Percentiles rank a stretch among this genome's conserved stretches.
phyloP scores from a whole-genome alignment of 1,140 invertebrate species.

The Melanaphis sacchari region DNA sequence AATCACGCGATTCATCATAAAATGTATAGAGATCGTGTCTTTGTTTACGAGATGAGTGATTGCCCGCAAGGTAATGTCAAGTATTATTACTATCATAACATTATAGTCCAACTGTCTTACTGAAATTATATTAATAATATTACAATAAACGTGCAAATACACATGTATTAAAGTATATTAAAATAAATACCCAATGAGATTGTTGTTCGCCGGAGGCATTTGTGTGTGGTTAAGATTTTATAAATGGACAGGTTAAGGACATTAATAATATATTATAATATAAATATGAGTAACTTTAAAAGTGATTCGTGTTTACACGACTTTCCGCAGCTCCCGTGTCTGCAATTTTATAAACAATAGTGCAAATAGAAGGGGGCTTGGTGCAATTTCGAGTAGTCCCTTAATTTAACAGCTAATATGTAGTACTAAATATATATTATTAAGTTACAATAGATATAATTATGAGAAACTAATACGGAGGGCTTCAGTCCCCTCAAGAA shows the following conservation, averaged over 20 bases:
- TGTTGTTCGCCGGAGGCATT: background rate
- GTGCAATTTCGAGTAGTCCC: background rate
- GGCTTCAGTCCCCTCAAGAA: too few relatives aligned
- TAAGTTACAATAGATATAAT: too few relatives aligned
- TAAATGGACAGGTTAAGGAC: background rate
- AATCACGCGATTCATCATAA: background rate
- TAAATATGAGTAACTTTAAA: background rate
- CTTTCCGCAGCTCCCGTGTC: background rate
- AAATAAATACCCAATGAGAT: background rate
- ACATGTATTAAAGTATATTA: background rate
- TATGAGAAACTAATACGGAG: too few relatives aligned
- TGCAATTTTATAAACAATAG: background rate
- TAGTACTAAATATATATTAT: too few relatives aligned
- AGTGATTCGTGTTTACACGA: background rate
- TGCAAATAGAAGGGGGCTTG: background rate
- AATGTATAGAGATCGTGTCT: background rate
- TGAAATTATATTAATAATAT: background rate
- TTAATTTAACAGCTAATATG: too few relatives aligned
- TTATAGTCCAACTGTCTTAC: background rate
- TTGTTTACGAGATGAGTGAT: background rate
- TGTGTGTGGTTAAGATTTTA: background rate
- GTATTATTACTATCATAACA: background rate
- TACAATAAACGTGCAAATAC: background rate
- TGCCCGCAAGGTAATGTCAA: background rate
- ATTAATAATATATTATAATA: background rate